Evolutionary conservation across 2,113 vertebrate genomes (phyloP), one percentile per base, ranked within the genome.

Genomic region (Cygnus buccinator): DNA sequence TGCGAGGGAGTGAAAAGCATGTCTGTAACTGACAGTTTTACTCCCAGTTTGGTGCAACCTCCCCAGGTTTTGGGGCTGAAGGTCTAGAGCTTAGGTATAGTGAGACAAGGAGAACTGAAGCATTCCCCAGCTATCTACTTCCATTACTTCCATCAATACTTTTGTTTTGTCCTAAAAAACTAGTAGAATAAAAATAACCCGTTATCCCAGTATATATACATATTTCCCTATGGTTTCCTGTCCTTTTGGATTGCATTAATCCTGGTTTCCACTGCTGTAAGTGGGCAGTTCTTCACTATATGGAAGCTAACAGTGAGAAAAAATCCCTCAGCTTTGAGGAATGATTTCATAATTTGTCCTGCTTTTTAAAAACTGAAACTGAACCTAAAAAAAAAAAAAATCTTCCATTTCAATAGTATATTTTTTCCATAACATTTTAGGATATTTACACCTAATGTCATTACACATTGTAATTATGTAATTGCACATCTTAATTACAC

Each of bases 391-490:
- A 85, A 17, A 85, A 35, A 15, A 50, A 67, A 28, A 5, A 12
- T 46, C 46, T 86, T 91, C 28, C 95, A 41, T 86, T 96, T 94
- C 70, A 89, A 95, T 28, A 79, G 59, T 89, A 29, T 93, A 55
- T 94, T 92, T 95, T 85, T 50, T 63, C 35, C 83, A 71, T 97
- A 97, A 96, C 97, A 92, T 97, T 97, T 94, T 89, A 94, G 87
- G 72, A 94, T 97, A 97, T 97, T 98, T 97, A 96, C 95, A 97
- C 75, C 92, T 91, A 89, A 94, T 97, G 94, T 96, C 96, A 93
- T 96, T 95, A 97, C 80, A 96, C 96, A 82, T 84, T 97, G 90
- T 97, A 98, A 98, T 98, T 97, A 97, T 97, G 86, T 97, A 98
- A 97, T 97, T 98, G 93, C 81, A 97, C 52, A 84, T 96, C 95